Evolutionary conservation across 2,888 invertebrate species (phyloP).

Genomic region (Ryuthela nishihirai): DNA sequence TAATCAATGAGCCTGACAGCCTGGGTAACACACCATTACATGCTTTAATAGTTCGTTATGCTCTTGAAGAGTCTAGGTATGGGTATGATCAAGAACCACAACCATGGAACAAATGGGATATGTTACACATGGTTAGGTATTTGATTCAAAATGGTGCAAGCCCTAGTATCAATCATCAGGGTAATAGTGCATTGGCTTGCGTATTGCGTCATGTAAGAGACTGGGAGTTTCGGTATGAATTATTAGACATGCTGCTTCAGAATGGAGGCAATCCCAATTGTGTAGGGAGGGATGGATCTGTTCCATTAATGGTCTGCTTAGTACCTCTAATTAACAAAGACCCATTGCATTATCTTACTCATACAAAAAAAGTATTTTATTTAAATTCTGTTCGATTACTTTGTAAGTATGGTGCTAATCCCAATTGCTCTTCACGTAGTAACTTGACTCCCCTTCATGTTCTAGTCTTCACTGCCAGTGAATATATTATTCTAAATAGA

Average conservation of each 20-base stretch:
- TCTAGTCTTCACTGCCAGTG: constrained; percentile 66
- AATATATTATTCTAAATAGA: constrained; percentile 65
- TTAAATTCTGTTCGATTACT: constrained; percentile 66
- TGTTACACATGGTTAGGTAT: constrained; percentile 62
- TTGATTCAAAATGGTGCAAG: constrained; percentile 59
- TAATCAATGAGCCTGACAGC: constrained; percentile 68
- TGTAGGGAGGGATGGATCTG: constrained; percentile 67
- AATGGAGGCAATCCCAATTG: constrained; percentile 65
- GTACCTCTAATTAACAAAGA: constrained; percentile 71
- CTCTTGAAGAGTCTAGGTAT: constrained; percentile 64
- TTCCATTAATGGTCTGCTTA: constrained; percentile 69
- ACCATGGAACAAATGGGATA: constrained; percentile 69
- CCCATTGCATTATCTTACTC: constrained; percentile 66
- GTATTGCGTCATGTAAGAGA: constrained; percentile 65
- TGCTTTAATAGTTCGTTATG: constrained; percentile 60
- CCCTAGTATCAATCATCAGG: constrained; percentile 65
- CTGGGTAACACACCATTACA: constrained; percentile 71
- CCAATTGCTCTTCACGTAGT: constrained; percentile 61
- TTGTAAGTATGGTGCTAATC: constrained; percentile 66
- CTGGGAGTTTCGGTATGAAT: constrained; percentile 63
- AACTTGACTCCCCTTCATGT: constrained; percentile 67
- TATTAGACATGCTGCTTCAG: constrained; percentile 59
- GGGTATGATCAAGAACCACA: constrained; percentile 57
- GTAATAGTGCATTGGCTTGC: constrained; percentile 66
- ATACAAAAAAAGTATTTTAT: constrained; percentile 70